Evolutionary conservation across 2,888 invertebrate species (phyloP).

Genomic region (Cephus spinipes): DNA sequence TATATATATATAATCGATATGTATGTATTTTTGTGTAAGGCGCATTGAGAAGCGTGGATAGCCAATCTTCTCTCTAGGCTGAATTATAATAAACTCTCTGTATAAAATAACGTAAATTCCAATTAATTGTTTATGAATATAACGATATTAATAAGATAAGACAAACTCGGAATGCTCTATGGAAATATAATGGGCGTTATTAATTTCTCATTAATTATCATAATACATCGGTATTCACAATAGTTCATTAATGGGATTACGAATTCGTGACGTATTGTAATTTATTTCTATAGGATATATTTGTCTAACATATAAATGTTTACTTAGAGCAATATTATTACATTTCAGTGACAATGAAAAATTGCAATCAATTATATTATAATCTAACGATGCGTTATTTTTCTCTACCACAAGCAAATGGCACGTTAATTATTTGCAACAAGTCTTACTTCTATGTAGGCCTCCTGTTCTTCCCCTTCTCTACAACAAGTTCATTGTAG

Average conservation of each 20-base stretch:
- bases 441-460: too few species aligned
- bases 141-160: neutral
- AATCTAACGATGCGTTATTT: neutral
- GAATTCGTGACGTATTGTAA: neutral
- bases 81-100: neutral
- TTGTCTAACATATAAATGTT: slow-evolving; percentile 46
- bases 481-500: neutral
- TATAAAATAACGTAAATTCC: neutral
- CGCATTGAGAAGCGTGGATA: slow-evolving; percentile 4
- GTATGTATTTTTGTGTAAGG: slow-evolving; percentile 44
- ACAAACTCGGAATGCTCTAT: neutral
- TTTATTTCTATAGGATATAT: slow-evolving; percentile 49
- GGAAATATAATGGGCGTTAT: neutral
- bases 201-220: neutral
- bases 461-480: neutral
- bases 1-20: slow-evolving; percentile 2
- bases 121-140: neutral
- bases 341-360: slow-evolving; percentile 27
- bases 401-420: neutral
- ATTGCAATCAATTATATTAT: neutral
- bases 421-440: neutral
- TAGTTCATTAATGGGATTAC: neutral
- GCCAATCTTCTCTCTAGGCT: neutral
- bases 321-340: slow-evolving; percentile 41
- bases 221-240: neutral